phyloP scores from a whole-genome alignment of 1,140 invertebrate species.

The Microplitis mediator region DNA sequence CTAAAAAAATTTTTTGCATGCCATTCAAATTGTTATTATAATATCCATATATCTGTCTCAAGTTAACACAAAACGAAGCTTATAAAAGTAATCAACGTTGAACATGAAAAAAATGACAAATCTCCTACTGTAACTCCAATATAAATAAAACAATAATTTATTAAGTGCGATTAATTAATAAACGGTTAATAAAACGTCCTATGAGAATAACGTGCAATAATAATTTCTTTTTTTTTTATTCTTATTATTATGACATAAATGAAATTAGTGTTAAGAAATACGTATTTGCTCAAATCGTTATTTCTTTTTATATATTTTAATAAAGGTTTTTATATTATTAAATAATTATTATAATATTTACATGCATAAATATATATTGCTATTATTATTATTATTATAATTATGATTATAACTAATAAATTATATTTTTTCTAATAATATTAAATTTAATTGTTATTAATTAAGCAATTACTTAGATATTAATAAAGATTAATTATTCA shows the following conservation, averaged over 20 bases:
- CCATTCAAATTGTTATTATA: too few relatives aligned
- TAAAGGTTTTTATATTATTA: slow-evolving; percentile 46
- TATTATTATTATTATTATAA: slow-evolving; percentile 37
- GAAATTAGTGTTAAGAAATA: slow-evolving; percentile 42
- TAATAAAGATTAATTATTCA: not conserved
- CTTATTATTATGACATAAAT: slow-evolving; percentile 28
- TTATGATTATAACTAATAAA: slow-evolving; percentile 50
- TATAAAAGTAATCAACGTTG: too few relatives aligned
- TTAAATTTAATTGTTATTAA: slow-evolving; percentile 28
- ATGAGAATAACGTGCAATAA: slow-evolving; percentile 57
- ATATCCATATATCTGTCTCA: too few relatives aligned
- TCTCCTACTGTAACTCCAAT: too few relatives aligned
- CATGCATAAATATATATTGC: not conserved
- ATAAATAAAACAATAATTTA: not conserved
- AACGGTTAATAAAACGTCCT: slow-evolving; percentile 8
- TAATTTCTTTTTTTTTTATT: slow-evolving; percentile 39
- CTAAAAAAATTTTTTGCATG: too few relatives aligned
- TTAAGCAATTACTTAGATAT: slow-evolving; percentile 12
- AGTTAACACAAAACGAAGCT: too few relatives aligned
- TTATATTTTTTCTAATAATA: slow-evolving; percentile 56
- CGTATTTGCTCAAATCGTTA: slow-evolving; percentile 59
- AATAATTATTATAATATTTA: too few relatives aligned
- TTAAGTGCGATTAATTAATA: not conserved
- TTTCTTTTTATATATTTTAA: slow-evolving; percentile 60
- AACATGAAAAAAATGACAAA: too few relatives aligned